Evolutionary conservation across 2,113 vertebrate genomes (phyloP).

Genomic region (Chaetodon auriga): DNA sequence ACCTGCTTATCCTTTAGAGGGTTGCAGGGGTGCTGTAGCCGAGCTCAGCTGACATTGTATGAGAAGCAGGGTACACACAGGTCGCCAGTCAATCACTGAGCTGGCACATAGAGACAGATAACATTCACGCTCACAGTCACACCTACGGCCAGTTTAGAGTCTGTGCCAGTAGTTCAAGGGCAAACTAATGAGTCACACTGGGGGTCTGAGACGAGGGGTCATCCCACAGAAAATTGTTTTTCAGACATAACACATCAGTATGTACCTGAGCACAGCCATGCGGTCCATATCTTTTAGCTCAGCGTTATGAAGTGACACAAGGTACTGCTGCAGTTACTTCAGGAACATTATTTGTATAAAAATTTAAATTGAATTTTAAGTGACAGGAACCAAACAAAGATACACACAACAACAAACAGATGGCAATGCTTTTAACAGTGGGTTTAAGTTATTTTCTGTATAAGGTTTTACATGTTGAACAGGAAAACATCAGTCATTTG

Average conservation of each 20-base stretch:
- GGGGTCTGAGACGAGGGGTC: not conserved
- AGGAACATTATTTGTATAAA: not conserved
- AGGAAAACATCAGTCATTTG: not conserved
- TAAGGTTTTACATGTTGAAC: not conserved
- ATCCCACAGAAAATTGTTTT: slow-evolving; percentile 4
- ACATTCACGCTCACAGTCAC: not conserved
- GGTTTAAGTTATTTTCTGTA: not conserved
- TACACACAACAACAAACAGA: not conserved
- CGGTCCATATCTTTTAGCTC: not conserved
- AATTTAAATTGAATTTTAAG: not conserved
- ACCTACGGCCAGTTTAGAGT: slow-evolving; percentile 5
- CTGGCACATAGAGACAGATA: not conserved
- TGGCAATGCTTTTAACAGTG: not conserved
- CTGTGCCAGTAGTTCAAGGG: not conserved
- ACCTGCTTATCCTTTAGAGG: not conserved
- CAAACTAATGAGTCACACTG: slow-evolving; percentile 29
- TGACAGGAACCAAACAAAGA: not conserved
- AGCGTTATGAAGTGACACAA: not conserved
- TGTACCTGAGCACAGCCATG: not conserved
- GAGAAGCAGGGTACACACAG: not conserved
- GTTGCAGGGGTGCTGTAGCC: not conserved
- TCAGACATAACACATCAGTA: not conserved
- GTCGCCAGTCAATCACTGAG: not conserved
- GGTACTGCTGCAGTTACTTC: not conserved
- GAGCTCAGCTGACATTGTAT: not conserved